Percentiles rank a stretch among this genome's conserved stretches.
phyloP scores from a whole-genome alignment of 2,888 invertebrate species.

The Brenthis daphne region DNA sequence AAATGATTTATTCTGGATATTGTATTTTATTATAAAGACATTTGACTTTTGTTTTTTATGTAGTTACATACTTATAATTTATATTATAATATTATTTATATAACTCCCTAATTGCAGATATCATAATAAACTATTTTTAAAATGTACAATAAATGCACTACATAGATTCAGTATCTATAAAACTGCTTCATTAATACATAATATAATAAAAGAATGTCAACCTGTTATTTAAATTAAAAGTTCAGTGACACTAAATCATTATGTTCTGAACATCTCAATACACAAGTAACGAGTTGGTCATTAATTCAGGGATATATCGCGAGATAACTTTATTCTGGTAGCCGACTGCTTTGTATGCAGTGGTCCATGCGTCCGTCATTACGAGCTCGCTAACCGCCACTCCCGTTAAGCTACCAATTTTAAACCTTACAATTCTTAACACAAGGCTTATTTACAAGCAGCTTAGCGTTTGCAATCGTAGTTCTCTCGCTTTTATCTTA shows the following conservation, averaged over 20 bases:
- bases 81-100: too few species aligned
- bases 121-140: too few species aligned
- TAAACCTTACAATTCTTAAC: slow-evolving; percentile 45
- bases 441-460: slow-evolving; percentile 44
- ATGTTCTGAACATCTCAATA: slow-evolving; percentile 78
- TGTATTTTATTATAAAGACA: too few species aligned
- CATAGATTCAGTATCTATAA: neutral
- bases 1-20: too few species aligned
- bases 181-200: neutral
- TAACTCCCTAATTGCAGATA: too few species aligned
- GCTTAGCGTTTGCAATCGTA: slow-evolving; percentile 53
- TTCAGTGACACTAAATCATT: slow-evolving; percentile 66
- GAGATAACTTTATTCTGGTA: slow-evolving; percentile 82
- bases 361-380: slow-evolving; percentile 79
- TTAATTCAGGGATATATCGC: slow-evolving; percentile 81
- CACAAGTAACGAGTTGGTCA: slow-evolving; percentile 81
- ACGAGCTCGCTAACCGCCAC: slow-evolving; percentile 56
- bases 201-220: slow-evolving; percentile 4
- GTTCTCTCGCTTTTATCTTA: slow-evolving; percentile 80
- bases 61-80: too few species aligned
- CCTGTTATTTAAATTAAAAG: slow-evolving; percentile 46
- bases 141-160: too few species aligned
- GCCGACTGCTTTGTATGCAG: slow-evolving; percentile 81
- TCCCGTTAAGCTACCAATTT: slow-evolving; percentile 42
- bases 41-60: too few species aligned